phyloP scores from a whole-genome alignment of 2,888 invertebrate species.

The Spatulosminthurus flaviceps region DNA sequence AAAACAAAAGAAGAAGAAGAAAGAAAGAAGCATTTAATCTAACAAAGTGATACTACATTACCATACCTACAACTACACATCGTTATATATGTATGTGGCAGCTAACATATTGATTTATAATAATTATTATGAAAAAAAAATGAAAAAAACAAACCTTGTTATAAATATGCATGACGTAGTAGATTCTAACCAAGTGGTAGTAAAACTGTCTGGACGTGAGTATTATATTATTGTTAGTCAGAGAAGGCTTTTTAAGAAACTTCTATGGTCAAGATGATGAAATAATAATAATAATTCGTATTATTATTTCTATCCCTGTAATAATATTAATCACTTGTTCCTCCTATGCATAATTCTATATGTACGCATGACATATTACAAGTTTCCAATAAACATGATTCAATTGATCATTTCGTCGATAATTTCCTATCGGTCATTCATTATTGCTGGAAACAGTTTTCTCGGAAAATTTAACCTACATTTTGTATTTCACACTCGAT shows the following conservation, averaged over 20 bases:
- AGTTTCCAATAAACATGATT: neutral
- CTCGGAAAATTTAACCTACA: too few species aligned
- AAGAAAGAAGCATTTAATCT: too few species aligned
- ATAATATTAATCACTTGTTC: constrained; percentile 18
- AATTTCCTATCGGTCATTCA: neutral
- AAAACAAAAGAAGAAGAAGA: too few species aligned
- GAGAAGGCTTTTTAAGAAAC: neutral
- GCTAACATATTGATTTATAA: neutral
- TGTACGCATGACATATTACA: neutral
- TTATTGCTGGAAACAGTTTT: neutral
- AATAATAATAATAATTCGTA: too few species aligned
- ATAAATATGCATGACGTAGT: too few species aligned
- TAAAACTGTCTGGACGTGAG: too few species aligned
- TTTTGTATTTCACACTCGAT: too few species aligned
- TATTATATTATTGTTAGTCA: neutral
- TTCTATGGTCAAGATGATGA: neutral
- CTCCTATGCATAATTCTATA: constrained; percentile 8
- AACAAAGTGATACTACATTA: too few species aligned
- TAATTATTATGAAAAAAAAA: too few species aligned
- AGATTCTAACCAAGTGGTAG: too few species aligned
- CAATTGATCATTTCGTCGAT: neutral
- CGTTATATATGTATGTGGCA: neutral
- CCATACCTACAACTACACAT: too few species aligned
- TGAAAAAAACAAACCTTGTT: too few species aligned
- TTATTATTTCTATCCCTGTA: neutral